These are phyloP conservation scores for Drosophila buzzatii DNA, from an alignment of 2,888 invertebrate species.

Conservation along the genomic window DNA sequence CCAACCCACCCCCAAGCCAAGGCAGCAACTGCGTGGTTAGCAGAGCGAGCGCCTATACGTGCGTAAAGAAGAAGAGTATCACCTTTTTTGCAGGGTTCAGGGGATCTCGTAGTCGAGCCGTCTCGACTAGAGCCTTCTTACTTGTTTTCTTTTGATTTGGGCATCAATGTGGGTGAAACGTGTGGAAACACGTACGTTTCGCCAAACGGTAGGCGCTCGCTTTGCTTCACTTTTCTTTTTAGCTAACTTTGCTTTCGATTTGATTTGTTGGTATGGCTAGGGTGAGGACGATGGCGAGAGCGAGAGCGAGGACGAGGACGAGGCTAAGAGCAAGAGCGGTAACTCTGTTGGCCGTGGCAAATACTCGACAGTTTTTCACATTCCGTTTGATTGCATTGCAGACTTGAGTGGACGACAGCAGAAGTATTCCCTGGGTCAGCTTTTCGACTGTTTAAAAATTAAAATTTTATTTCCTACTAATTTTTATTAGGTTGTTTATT, in stretches of 20 bases:
- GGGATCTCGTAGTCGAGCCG: too few species aligned
- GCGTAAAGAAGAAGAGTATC: too few species aligned
- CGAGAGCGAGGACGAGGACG: neutral
- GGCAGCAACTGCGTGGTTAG: too few species aligned
- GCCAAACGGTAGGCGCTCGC: slow-evolving; percentile 27
- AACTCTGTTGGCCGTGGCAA: slow-evolving; percentile 11
- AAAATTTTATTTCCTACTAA: slow-evolving; percentile 59
- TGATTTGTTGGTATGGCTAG: slow-evolving; percentile 18
- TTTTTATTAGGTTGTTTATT: slow-evolving; percentile 51
- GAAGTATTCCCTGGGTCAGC: slow-evolving; percentile 22
- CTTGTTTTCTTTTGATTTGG: slow-evolving; percentile 9
- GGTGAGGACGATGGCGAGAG: neutral
- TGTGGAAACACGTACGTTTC: slow-evolving; percentile 53
- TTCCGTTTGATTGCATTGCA: slow-evolving; percentile 62
- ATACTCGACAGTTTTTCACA: slow-evolving; percentile 47
- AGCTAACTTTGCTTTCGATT: slow-evolving; percentile 26
- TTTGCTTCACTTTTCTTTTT: slow-evolving; percentile 22
- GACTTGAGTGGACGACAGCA: slow-evolving; percentile 11
- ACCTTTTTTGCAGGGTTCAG: too few species aligned
- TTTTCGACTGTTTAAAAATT: slow-evolving; percentile 47
- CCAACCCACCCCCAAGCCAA: too few species aligned
- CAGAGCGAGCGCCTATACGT: too few species aligned
- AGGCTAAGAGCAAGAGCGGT: too few species aligned
- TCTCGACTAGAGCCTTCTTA: too few species aligned
- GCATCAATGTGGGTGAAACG: slow-evolving; percentile 14